phyloP scores from a whole-genome alignment of 2,888 invertebrate genomes.

The Buathra laborator region DNA sequence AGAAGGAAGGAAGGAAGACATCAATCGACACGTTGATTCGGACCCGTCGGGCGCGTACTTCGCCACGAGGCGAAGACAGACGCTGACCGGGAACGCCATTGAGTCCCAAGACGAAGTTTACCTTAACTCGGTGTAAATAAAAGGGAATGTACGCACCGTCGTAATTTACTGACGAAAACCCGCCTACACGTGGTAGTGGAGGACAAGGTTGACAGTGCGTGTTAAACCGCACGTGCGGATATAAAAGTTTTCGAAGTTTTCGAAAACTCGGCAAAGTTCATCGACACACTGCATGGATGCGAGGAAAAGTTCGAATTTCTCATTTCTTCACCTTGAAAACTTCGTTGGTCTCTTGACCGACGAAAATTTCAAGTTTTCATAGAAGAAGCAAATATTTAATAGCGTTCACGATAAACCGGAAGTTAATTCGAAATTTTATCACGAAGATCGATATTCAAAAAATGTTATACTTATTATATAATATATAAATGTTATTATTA shows the following conservation, averaged over 20 bases:
- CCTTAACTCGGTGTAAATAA: conserved; percentile 82
- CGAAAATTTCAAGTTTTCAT: not conserved
- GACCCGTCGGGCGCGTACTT: conserved; percentile 67
- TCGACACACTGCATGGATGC: conserved; percentile 1
- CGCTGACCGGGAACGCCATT: conserved; percentile 80
- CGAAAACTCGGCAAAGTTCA: not conserved
- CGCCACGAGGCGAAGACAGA: conserved; percentile 80
- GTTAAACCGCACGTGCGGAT: conserved; percentile 13
- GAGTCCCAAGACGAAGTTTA: conserved; percentile 80
- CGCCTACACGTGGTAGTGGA: not conserved
- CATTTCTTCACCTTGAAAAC: not conserved
- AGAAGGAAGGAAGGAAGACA: conserved; percentile 75
- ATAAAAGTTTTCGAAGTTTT: conserved; percentile 10
- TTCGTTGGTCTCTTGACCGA: not conserved
- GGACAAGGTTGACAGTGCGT: conserved; percentile 20
- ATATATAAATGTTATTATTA: no score
- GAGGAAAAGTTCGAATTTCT: no score
- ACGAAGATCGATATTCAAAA: no score
- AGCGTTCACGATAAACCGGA: no score
- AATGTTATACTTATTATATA: no score
- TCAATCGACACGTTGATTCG: conserved; percentile 73
- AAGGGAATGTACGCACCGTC: conserved; percentile 60
- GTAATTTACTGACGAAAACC: conserved; percentile 48
- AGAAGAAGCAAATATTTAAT: no score
- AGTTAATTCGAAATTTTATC: no score